Evolutionary conservation across 2,797 vertebrate genomes (phyloP), one percentile per base, ranked within the genome.

Genomic region (Anabas testudineus): DNA sequence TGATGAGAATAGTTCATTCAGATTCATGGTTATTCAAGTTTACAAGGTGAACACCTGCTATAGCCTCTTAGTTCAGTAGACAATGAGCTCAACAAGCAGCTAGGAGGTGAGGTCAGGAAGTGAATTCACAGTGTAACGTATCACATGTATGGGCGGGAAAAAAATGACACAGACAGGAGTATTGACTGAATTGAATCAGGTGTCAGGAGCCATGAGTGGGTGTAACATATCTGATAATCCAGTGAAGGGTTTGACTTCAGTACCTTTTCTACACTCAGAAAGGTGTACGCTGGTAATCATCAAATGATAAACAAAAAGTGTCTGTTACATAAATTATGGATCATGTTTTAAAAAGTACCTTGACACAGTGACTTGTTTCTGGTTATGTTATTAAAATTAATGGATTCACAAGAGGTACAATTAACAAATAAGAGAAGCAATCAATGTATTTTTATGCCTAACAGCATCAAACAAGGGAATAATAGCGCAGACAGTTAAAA

Each of bases 321-420:
- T 32, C n/a, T 39, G 28, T 49, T 10, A 24, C 32, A 37, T 39
- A 5, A 39, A 45, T 51, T 3, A 69, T 70, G 47, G 36, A 43
- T 71, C 47, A 26, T 57, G 54, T 39, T 63, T 63, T 14, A 36
- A 41, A 18, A 46, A 68, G 28, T 13, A 43, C 37, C 12, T 54
- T 63, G 59, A 71, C 3, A 62, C 10, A 45, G 15, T 10, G 22
- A 49, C 67, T 65, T 57, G 41, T 53, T 48, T 36, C 18, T 59
- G 28, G 48, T 67, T 49, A 46, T 58, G 57, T 6, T 18, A 13
- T 36, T 4, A 26, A 63, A 62, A 43, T 22, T 0, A n/a, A 64
- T 55, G 42, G 24, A 19, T 51, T 67, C 43, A 55, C 62, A 18
- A 56, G 18, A 63, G 78, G 57, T 14, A 32, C 3, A n/a, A 9